phyloP scores from a whole-genome alignment of 2,888 invertebrate genomes.

The Tridacna gigas region DNA sequence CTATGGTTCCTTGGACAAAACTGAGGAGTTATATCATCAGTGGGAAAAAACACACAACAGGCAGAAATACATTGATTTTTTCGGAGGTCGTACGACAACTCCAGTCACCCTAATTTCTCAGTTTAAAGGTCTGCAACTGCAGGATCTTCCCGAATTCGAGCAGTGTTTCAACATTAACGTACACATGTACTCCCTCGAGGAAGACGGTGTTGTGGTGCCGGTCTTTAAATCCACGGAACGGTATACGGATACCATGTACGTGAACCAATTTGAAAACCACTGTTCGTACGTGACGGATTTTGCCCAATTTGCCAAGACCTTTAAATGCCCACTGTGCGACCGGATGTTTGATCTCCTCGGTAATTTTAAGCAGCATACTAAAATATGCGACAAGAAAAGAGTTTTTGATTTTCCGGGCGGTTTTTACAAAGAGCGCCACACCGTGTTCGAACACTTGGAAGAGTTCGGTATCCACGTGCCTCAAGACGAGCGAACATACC shows the following conservation, averaged over 20 bases:
- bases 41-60: neutral
- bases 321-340: slow-evolving; percentile 35
- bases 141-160: slow-evolving; percentile 30
- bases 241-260: slow-evolving; percentile 38
- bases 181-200: slow-evolving; percentile 36
- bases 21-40: neutral
- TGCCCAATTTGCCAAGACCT: slow-evolving; percentile 37
- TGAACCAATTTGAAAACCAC: slow-evolving; percentile 47
- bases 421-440: slow-evolving; percentile 41
- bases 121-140: slow-evolving; percentile 21
- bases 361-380: neutral
- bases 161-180: slow-evolving; percentile 36
- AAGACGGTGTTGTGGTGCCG: slow-evolving; percentile 25
- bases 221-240: slow-evolving; percentile 39
- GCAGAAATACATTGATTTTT: no score
- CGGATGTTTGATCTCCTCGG: slow-evolving; percentile 16
- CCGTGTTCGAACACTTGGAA: slow-evolving; percentile 41
- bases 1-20: slow-evolving; percentile 5
- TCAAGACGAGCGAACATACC: slow-evolving; percentile 32
- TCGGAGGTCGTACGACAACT: no score
- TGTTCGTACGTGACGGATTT: slow-evolving; percentile 38
- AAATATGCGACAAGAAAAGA: slow-evolving; percentile 33
- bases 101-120: neutral
- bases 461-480: slow-evolving; percentile 32
- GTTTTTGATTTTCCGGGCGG: slow-evolving; percentile 39